A percentile compares a stretch with the other conserved stretches of the same genome.
phyloP scores from a whole-genome alignment of 2,113 vertebrate genomes.

The Stigmatopora argus region DNA sequence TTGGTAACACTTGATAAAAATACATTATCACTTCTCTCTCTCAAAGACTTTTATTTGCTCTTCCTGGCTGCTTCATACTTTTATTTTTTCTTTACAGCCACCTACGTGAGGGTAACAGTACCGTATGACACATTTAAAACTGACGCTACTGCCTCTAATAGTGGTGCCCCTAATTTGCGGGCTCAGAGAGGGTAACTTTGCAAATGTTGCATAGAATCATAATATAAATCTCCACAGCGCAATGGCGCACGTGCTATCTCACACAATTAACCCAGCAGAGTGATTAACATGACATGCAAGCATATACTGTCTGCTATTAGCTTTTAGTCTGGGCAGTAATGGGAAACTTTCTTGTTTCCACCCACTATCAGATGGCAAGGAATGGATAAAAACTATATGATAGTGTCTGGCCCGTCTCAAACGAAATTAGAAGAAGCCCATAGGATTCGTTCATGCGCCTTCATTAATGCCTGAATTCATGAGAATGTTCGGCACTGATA shows the following conservation, averaged over 20 bases:
- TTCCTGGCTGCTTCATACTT: background rate
- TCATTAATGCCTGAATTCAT: background rate
- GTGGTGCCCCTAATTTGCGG: constrained; percentile 15
- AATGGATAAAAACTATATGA: background rate
- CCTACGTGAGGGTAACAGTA: constrained; percentile 4
- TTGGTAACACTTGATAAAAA: constrained; percentile 37
- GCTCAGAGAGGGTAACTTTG: constrained; percentile 12
- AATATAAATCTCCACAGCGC: constrained; percentile 25
- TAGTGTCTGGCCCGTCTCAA: constrained; percentile 7
- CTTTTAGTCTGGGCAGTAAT: constrained; percentile 35
- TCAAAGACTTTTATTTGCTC: constrained; percentile 12
- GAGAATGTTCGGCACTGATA: background rate
- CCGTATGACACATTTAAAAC: constrained; percentile 20
- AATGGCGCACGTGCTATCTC: constrained; percentile 19
- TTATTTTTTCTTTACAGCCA: background rate
- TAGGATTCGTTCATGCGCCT: background rate
- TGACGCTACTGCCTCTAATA: constrained; percentile 6
- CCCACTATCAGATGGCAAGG: background rate
- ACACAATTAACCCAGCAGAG: constrained; percentile 34
- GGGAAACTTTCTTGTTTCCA: constrained; percentile 34
- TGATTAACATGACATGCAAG: constrained; percentile 17
- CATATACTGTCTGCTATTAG: constrained; percentile 20
- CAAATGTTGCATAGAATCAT: constrained; percentile 1
- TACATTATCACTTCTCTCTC: constrained; percentile 31
- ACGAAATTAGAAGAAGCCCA: background rate